Conservation (phyloP, 2,888 invertebrate genomes). For the Limenitis camilla region DNA sequence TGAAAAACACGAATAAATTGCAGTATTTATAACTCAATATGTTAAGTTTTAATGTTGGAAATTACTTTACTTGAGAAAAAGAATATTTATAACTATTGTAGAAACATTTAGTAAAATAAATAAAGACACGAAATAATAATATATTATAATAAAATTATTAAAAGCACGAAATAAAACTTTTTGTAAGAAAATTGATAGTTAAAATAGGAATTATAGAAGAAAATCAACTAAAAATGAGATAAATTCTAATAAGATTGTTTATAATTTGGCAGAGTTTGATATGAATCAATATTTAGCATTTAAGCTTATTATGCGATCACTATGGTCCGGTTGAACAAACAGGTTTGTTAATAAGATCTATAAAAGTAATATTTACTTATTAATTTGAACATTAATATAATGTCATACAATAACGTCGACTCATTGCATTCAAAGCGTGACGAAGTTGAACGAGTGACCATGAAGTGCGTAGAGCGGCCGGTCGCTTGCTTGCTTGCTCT, state of each 20-base stretch:
- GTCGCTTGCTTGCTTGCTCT: constrained; percentile 48
- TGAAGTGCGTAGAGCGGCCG: constrained; percentile 70
- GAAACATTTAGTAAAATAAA: neutral
- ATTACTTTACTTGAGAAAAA: no score
- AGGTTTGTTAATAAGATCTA: constrained; percentile 29
- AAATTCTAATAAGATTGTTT: no score
- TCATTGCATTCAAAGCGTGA: constrained; percentile 68
- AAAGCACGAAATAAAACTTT: no score
- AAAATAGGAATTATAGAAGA: no score
- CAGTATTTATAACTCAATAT: constrained; percentile 14
- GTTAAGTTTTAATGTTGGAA: constrained; percentile 1
- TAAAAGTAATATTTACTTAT: constrained; percentile 52
- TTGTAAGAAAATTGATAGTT: no score
- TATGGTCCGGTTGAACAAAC: neutral
- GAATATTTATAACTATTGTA: no score
- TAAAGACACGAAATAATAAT: no score
- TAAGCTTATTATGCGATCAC: neutral
- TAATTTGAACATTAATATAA: constrained; percentile 62
- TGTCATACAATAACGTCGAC: constrained; percentile 64
- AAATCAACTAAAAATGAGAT: no score
- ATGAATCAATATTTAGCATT: neutral
- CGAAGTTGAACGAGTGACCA: constrained; percentile 70
- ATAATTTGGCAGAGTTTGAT: no score
- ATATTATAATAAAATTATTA: no score
- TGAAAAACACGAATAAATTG: constrained; percentile 27